phyloP scores from a whole-genome alignment of 2,797 vertebrate genomes.

The Myotis pilosus region DNA sequence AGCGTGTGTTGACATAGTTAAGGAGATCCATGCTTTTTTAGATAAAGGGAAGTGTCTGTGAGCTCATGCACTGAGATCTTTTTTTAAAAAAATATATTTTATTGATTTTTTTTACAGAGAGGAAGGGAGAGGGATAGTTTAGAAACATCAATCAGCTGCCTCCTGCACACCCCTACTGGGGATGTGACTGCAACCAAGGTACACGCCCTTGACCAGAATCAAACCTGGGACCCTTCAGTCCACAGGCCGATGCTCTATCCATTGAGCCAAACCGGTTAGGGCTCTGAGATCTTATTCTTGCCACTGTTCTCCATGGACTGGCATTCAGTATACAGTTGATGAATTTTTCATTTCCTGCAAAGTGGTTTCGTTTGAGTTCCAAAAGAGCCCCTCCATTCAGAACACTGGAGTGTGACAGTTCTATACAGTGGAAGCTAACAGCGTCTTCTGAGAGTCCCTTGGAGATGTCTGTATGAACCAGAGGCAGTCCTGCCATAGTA shows the following conservation, averaged over 20 bases:
- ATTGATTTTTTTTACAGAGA: too few relatives aligned
- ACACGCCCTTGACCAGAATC: too few relatives aligned
- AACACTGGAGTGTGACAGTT: neutral
- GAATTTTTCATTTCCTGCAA: neutral
- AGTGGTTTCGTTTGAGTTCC: neutral
- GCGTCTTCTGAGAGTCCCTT: too few relatives aligned
- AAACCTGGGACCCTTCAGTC: too few relatives aligned
- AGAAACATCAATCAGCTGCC: too few relatives aligned
- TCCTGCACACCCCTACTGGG: too few relatives aligned
- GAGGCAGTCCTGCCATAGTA: too few relatives aligned
- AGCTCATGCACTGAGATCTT: neutral
- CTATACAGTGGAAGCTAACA: neutral
- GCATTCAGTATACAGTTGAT: neutral
- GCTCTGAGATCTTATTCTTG: neutral
- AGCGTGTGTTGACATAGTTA: neutral
- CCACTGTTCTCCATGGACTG: neutral
- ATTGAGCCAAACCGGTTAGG: too few relatives aligned
- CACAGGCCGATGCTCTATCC: too few relatives aligned
- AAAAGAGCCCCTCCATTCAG: neutral
- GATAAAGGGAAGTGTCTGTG: neutral
- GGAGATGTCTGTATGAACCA: neutral
- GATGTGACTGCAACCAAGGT: too few relatives aligned
- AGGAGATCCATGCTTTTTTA: neutral
- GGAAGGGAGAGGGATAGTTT: too few relatives aligned
- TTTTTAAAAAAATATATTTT: neutral